Evolutionary conservation across 2,797 vertebrate genomes (phyloP).

Genomic region (Enteromius afrohamiltoni): DNA sequence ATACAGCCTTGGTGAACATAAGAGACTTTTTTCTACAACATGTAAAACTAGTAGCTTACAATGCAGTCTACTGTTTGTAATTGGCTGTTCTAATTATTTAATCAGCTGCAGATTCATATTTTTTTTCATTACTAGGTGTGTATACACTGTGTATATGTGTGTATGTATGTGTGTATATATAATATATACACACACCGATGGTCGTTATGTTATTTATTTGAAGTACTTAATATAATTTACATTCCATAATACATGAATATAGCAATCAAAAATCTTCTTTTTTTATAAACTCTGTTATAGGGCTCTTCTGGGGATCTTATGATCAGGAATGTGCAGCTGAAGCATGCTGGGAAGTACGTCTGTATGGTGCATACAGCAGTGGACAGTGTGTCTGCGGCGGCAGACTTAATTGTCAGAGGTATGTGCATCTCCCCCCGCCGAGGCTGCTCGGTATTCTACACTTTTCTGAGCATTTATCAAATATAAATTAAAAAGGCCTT

Average conservation of each 20-base stretch:
- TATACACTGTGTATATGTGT: too few relatives aligned
- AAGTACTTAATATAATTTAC: not conserved
- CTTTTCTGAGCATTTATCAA: conserved; percentile 54
- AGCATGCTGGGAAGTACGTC: conserved; percentile 87
- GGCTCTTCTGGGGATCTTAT: conserved; percentile 89
- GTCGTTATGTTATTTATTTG: not conserved
- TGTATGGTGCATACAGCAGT: conserved; percentile 85
- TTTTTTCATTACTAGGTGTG: too few relatives aligned
- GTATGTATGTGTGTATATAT: not conserved
- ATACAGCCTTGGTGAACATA: not conserved
- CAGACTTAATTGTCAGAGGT: conserved; percentile 88
- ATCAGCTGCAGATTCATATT: not conserved
- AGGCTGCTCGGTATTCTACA: conserved; percentile 49
- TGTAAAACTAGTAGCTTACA: not conserved
- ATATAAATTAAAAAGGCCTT: conserved; percentile 52
- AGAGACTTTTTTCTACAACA: not conserved
- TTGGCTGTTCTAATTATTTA: too few relatives aligned
- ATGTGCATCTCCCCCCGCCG: conserved; percentile 46
- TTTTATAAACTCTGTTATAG: conserved; percentile 63
- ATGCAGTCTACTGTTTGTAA: not conserved
- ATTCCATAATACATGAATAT: not conserved
- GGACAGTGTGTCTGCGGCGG: conserved; percentile 82
- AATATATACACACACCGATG: too few relatives aligned
- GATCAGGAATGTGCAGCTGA: conserved; percentile 88
- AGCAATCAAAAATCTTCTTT: not conserved